These are phyloP conservation scores for Troides aeacus DNA, from an alignment of 2,888 invertebrate species.

Conservation along the genomic window DNA sequence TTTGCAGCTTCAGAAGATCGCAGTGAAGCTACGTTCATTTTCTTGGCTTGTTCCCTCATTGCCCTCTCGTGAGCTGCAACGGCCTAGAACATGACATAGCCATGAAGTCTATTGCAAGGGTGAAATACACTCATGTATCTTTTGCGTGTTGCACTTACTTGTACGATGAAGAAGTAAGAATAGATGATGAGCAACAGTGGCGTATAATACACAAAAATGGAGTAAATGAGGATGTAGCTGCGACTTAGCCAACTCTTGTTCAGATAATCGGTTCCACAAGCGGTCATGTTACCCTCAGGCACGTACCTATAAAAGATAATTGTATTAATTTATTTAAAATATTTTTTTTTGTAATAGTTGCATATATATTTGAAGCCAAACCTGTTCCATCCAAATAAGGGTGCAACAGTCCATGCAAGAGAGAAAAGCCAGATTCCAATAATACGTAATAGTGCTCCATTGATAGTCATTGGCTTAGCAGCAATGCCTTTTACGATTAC, in stretches of 20 bases:
- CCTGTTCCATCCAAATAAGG: constrained; percentile 93
- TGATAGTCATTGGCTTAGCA: constrained; percentile 90
- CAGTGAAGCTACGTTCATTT: constrained; percentile 95
- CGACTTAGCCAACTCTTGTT: constrained; percentile 86
- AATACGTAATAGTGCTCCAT: constrained; percentile 88
- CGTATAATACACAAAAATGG: constrained; percentile 87
- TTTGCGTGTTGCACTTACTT: constrained; percentile 69
- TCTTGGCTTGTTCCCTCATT: constrained; percentile 95
- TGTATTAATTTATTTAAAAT: not conserved
- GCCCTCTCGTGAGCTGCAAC: constrained; percentile 91
- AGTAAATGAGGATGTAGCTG: constrained; percentile 89
- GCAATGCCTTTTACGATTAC: constrained; percentile 95
- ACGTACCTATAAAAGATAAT: constrained; percentile 83
- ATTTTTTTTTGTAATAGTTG: not conserved
- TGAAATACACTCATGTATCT: constrained; percentile 5
- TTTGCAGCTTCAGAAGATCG: constrained; percentile 88
- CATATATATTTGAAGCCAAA: constrained; percentile 40
- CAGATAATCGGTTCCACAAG: constrained; percentile 94
- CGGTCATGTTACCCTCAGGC: constrained; percentile 96
- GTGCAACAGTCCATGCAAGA: constrained; percentile 88
- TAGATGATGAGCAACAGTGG: constrained; percentile 90
- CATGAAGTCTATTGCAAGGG: not conserved
- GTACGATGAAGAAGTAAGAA: constrained; percentile 93
- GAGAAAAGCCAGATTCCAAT: constrained; percentile 89
- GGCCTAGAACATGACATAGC: constrained; percentile 74